A percentile compares a stretch with the other conserved stretches of the same genome.
Conservation (phyloP, 2,888 invertebrate genomes). For the Trichacis sp. region DNA sequence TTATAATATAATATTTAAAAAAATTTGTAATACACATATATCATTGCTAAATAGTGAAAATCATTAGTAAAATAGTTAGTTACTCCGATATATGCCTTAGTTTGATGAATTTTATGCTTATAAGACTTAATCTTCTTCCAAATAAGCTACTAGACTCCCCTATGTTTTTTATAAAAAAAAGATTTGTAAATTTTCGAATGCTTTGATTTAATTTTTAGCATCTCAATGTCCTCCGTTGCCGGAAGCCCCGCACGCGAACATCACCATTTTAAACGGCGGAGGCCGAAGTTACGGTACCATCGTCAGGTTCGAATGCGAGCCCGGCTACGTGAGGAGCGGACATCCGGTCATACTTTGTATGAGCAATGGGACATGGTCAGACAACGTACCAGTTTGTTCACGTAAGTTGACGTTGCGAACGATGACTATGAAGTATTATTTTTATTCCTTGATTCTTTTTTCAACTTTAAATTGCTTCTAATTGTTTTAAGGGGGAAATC, state of each 20-base stretch:
- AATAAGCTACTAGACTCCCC: too few relatives aligned
- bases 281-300: constrained; percentile 95
- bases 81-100: too few relatives aligned
- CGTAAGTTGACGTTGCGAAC: constrained; percentile 70
- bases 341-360: constrained; percentile 92
- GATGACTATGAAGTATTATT: neutral
- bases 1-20: too few relatives aligned
- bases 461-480: neutral
- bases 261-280: constrained; percentile 88
- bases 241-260: constrained; percentile 89
- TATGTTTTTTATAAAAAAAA: too few relatives aligned
- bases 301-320: constrained; percentile 91
- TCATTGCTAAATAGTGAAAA: too few relatives aligned
- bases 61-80: too few relatives aligned
- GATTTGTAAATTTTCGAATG: neutral
- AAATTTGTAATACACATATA: too few relatives aligned
- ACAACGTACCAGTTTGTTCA: constrained; percentile 88
- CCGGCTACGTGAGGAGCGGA: constrained; percentile 89
- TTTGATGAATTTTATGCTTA: too few relatives aligned
- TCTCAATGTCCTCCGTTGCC: constrained; percentile 90
- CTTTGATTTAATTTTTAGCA: constrained; percentile 71
- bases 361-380: constrained; percentile 97
- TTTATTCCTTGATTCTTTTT: neutral
- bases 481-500: too few relatives aligned
- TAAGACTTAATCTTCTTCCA: too few relatives aligned